Percentiles rank a stretch among this genome's conserved stretches.
These are phyloP conservation scores for Microchrysa polita DNA, from an alignment of 2,888 invertebrate genomes.

Conservation along the genomic window DNA sequence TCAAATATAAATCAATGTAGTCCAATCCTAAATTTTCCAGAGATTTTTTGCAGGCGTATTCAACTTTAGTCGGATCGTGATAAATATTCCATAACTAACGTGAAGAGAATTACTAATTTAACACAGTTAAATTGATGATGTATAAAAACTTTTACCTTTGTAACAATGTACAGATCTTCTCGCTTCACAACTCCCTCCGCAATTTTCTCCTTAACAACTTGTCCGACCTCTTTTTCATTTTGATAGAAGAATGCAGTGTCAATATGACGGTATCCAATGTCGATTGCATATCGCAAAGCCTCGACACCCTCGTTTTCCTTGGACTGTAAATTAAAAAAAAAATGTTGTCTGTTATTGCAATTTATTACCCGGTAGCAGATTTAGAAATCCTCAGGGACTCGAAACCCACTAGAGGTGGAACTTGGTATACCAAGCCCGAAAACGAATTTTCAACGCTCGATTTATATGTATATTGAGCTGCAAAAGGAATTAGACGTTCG, in stretches of 20 bases:
- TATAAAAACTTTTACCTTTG: conserved; percentile 56
- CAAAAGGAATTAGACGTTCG: no score
- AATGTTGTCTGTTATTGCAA: no score
- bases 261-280: conserved; percentile 67
- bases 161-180: conserved; percentile 62
- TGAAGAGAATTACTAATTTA: not conserved
- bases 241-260: conserved; percentile 68
- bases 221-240: conserved; percentile 65
- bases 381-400: no score
- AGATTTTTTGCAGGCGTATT: conserved; percentile 73
- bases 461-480: no score
- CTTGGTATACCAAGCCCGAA: no score
- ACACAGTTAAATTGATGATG: not conserved
- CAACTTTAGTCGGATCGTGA: conserved; percentile 81
- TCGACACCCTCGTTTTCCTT: conserved; percentile 70
- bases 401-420: no score
- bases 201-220: conserved; percentile 63
- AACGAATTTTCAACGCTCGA: no score
- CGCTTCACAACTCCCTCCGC: conserved; percentile 63
- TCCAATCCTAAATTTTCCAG: conserved; percentile 77
- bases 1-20: conserved; percentile 83
- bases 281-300: conserved; percentile 66
- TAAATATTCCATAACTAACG: conserved; percentile 90
- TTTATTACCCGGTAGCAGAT: no score
- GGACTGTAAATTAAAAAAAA: conserved; percentile 65